A percentile compares a stretch with the other conserved stretches of the same genome.
Evolutionary conservation across 2,888 invertebrate species (phyloP).

Genomic region (Spisula subtruncata): DNA sequence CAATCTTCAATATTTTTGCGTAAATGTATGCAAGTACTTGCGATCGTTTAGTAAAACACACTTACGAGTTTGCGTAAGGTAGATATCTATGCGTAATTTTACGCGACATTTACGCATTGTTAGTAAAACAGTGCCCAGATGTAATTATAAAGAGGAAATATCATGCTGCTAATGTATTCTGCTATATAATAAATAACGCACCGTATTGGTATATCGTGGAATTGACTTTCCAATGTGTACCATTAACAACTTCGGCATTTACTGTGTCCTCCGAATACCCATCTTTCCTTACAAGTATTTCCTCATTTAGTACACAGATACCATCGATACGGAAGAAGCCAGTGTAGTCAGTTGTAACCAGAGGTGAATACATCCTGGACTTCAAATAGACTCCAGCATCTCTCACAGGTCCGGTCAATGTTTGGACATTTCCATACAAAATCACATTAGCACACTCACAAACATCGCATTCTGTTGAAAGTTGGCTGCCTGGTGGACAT

Average conservation of each 20-base stretch:
- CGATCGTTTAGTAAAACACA: too few relatives aligned
- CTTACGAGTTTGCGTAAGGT: too few relatives aligned
- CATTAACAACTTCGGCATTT: neutral
- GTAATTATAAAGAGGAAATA: too few relatives aligned
- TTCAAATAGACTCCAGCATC: slow-evolving; percentile 1
- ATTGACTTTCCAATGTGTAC: slow-evolving; percentile 29
- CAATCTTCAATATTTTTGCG: too few relatives aligned
- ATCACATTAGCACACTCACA: neutral
- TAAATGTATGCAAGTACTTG: too few relatives aligned
- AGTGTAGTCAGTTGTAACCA: neutral
- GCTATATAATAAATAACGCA: neutral
- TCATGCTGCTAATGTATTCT: too few relatives aligned
- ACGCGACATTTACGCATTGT: too few relatives aligned
- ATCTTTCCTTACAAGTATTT: neutral
- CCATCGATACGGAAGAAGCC: slow-evolving; percentile 8
- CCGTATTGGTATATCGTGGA: neutral
- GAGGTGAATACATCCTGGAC: slow-evolving; percentile 11
- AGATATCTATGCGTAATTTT: too few relatives aligned
- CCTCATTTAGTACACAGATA: slow-evolving; percentile 5
- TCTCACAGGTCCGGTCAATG: neutral
- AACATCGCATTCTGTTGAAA: slow-evolving; percentile 10
- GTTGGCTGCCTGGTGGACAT: slow-evolving; percentile 14
- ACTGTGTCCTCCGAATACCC: neutral
- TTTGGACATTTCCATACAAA: neutral
- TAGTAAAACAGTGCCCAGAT: too few relatives aligned